Evolutionary conservation across 2,113 vertebrate genomes (phyloP).

Genomic region (Phrynosoma platyrhinos): DNA sequence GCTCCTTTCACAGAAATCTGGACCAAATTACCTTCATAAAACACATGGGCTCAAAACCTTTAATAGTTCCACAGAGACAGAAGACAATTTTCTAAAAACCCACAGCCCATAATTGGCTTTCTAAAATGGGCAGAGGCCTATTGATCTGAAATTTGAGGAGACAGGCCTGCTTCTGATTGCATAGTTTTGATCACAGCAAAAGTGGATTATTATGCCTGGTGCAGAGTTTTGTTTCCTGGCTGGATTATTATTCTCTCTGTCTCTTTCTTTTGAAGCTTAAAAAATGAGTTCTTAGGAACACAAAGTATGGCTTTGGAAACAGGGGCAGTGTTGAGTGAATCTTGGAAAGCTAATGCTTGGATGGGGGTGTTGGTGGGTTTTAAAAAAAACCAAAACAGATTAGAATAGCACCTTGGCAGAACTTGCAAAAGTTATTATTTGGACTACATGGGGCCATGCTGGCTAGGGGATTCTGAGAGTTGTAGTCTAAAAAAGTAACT

Average conservation of each 20-base stretch:
- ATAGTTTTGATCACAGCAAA: not conserved
- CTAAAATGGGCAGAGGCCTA: not conserved
- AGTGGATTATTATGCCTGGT: not conserved
- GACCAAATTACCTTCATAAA: constrained; percentile 19
- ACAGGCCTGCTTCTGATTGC: not conserved
- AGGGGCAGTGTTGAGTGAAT: not conserved
- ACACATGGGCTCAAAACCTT: not conserved
- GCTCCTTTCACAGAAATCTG: constrained; percentile 9
- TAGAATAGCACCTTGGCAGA: too few relatives aligned
- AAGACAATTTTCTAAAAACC: not conserved
- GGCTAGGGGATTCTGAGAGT: too few relatives aligned
- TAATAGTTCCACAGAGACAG: not conserved
- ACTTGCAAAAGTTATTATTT: too few relatives aligned
- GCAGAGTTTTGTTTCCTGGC: not conserved
- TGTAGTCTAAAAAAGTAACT: too few relatives aligned
- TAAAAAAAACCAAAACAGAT: too few relatives aligned
- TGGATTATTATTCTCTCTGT: not conserved
- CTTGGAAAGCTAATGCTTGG: not conserved
- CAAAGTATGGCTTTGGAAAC: not conserved
- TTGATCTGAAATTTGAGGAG: not conserved
- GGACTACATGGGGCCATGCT: too few relatives aligned
- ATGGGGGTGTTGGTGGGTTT: too few relatives aligned
- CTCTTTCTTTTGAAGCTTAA: not conserved
- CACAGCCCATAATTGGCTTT: not conserved
- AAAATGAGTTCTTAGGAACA: not conserved